Evolutionary conservation across 2,888 invertebrate species (phyloP).

Genomic region (Pristionchus fissidentatus): DNA sequence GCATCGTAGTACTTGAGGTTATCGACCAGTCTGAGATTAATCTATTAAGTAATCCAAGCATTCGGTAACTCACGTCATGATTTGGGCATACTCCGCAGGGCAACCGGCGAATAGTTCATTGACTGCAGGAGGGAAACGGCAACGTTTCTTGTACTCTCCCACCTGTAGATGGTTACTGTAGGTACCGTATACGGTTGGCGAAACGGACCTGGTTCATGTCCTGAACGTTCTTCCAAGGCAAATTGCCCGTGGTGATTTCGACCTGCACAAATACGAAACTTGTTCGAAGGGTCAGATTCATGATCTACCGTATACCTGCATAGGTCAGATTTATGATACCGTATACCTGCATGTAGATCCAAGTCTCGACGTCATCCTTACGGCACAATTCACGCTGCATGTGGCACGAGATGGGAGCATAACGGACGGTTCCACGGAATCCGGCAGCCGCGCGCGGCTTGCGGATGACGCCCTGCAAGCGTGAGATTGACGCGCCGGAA

Average conservation of each 20-base stretch:
- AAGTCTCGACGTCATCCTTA: constrained; percentile 67
- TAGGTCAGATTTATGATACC: neutral
- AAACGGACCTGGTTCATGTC: constrained; percentile 58
- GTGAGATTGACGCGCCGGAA: neutral
- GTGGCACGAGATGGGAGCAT: constrained; percentile 71
- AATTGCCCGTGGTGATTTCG: constrained; percentile 63
- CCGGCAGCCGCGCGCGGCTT: constrained; percentile 72
- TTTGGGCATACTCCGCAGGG: constrained; percentile 54
- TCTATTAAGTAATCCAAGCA: neutral
- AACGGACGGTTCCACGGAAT: constrained; percentile 72
- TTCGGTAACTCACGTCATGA: constrained; percentile 50
- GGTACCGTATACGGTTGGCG: neutral
- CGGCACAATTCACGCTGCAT: constrained; percentile 68
- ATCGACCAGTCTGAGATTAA: neutral
- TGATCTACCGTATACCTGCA: neutral
- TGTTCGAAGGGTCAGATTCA: neutral
- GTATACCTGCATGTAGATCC: constrained; percentile 63
- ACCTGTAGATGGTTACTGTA: constrained; percentile 50
- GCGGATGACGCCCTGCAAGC: constrained; percentile 62
- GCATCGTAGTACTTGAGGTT: neutral
- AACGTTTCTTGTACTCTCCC: constrained; percentile 61
- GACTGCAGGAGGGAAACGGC: constrained; percentile 55
- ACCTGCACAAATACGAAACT: constrained; percentile 51
- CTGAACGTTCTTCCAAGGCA: constrained; percentile 65
- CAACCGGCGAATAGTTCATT: constrained; percentile 58